These are phyloP conservation scores for Carollia perspicillata DNA, from an alignment of 2,113 vertebrate species.

Conservation along the genomic window DNA sequence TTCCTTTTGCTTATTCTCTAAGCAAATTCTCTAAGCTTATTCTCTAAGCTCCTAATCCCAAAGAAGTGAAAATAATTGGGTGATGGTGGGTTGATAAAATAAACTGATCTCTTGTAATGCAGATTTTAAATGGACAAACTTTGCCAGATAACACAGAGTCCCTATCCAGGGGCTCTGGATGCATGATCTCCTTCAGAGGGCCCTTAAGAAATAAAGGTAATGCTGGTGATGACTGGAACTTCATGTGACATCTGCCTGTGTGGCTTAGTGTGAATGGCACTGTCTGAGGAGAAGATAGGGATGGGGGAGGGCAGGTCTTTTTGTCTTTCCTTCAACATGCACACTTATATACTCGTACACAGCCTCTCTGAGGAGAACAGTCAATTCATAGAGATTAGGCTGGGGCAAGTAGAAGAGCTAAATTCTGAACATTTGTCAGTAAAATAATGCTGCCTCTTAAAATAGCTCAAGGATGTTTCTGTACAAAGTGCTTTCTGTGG, in stretches of 20 bases:
- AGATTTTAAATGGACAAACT: not conserved
- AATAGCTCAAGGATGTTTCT: slow-evolving; percentile 69
- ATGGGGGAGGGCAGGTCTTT: not conserved
- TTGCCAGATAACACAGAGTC: not conserved
- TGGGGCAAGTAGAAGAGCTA: slow-evolving; percentile 31
- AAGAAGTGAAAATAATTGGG: not conserved
- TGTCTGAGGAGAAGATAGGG: not conserved
- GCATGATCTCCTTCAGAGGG: not conserved
- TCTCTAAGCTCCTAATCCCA: not conserved
- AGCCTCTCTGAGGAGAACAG: not conserved
- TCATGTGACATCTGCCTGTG: not conserved
- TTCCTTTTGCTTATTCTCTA: not conserved
- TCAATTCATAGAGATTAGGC: slow-evolving; percentile 53
- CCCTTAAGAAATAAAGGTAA: not conserved
- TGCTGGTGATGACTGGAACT: not conserved
- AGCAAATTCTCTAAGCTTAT: slow-evolving; percentile 12
- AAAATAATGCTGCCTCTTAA: slow-evolving; percentile 60
- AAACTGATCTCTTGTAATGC: not conserved
- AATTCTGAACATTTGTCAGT: slow-evolving; percentile 53
- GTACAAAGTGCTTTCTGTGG: slow-evolving; percentile 52
- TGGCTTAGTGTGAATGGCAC: not conserved
- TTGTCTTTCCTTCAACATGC: not conserved
- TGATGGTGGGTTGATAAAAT: not conserved
- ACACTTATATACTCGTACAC: not conserved
- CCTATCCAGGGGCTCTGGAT: not conserved